phyloP scores from a whole-genome alignment of 2,113 vertebrate genomes.

The Talpa occidentalis region DNA sequence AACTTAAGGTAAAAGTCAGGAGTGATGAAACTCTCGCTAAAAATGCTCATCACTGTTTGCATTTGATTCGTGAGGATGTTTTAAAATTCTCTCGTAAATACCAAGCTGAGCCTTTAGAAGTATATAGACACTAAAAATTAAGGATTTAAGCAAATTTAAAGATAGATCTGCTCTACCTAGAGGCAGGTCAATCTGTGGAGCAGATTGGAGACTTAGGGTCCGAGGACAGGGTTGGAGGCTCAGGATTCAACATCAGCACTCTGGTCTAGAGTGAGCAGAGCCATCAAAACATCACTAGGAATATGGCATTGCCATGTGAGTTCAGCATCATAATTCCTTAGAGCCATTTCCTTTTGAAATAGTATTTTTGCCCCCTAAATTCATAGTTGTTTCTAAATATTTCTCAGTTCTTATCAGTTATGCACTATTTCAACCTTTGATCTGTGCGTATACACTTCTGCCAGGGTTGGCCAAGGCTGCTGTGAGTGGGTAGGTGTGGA shows the following conservation, averaged over 20 bases:
- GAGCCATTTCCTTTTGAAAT: not conserved
- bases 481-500: not conserved
- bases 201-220: not conserved
- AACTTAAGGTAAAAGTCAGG: not conserved
- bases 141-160: not conserved
- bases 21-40: conserved; percentile 16
- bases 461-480: not conserved
- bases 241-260: not conserved
- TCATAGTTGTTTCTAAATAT: not conserved
- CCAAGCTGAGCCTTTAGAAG: not conserved
- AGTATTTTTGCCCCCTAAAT: not conserved
- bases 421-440: not conserved
- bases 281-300: not conserved
- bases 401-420: conserved; percentile 14
- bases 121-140: not conserved
- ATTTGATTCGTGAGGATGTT: not conserved
- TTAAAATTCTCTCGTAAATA: conserved; percentile 21
- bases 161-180: not conserved
- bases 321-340: not conserved
- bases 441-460: not conserved
- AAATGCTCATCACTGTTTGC: not conserved
- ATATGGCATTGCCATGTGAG: not conserved
- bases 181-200: not conserved
- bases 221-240: not conserved
- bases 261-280: not conserved